phyloP scores from a whole-genome alignment of 2,888 invertebrate genomes.

The Caenorhabditis sp. region DNA sequence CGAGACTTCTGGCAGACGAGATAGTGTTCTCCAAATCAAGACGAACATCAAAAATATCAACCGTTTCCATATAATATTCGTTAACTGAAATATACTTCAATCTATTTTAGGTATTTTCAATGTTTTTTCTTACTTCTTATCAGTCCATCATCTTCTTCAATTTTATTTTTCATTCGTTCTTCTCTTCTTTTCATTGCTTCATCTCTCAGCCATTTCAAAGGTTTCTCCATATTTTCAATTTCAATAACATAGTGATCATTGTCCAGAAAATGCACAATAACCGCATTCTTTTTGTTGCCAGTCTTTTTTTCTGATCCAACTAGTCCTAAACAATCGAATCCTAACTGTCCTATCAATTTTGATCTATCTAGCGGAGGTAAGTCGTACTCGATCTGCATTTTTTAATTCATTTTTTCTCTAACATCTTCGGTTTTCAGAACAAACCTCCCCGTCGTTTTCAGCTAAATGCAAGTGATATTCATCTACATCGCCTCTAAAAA shows the following conservation, averaged over 20 bases:
- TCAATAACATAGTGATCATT: conserved; percentile 36
- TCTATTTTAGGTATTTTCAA: neutral
- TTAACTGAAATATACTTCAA: conserved; percentile 23
- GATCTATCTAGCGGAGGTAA: conserved; percentile 47
- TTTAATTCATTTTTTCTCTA: too few species aligned
- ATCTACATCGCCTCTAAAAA: conserved; percentile 37
- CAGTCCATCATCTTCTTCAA: conserved; percentile 7
- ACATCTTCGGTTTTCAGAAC: too few species aligned
- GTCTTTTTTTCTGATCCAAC: conserved; percentile 10
- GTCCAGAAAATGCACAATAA: conserved; percentile 26
- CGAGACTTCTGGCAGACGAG: conserved; percentile 24
- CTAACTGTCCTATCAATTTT: conserved; percentile 48
- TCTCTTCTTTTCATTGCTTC: conserved; percentile 29
- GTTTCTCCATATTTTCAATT: conserved; percentile 41
- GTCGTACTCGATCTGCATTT: conserved; percentile 32
- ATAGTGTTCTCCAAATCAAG: conserved; percentile 43
- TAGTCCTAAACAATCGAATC: conserved; percentile 31
- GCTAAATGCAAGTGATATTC: conserved; percentile 51
- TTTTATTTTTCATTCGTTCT: neutral
- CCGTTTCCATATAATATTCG: conserved; percentile 48
- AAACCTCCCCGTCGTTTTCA: conserved; percentile 53
- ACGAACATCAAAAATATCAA: conserved; percentile 40
- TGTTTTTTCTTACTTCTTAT: neutral
- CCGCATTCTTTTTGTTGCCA: conserved; percentile 14
- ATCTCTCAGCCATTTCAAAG: conserved; percentile 44